phyloP scores from a whole-genome alignment of 2,113 vertebrate species.

The Mohoua ochrocephala region DNA sequence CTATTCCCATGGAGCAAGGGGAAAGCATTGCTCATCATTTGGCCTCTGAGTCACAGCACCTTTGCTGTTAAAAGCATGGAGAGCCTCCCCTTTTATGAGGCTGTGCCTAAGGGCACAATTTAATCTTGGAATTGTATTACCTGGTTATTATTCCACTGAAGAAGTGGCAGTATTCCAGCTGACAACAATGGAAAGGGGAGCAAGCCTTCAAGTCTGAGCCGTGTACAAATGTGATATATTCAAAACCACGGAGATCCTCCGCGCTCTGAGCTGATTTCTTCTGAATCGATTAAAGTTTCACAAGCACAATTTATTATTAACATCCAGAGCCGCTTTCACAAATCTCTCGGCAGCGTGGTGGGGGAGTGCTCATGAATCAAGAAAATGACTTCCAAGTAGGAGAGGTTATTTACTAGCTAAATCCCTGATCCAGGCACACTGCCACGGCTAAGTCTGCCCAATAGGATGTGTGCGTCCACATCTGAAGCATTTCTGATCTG shows the following conservation, averaged over 20 bases:
- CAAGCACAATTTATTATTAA: background rate
- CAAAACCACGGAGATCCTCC: background rate
- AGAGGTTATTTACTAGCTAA: background rate
- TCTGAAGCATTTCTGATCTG: background rate
- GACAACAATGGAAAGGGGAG: background rate
- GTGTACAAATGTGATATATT: background rate
- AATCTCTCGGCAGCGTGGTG: background rate
- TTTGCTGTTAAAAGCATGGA: background rate
- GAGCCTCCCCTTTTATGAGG: constrained; percentile 19
- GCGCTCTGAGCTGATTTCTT: background rate
- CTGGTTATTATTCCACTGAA: background rate
- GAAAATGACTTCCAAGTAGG: background rate
- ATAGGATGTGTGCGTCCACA: background rate
- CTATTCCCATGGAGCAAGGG: background rate
- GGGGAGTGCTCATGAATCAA: background rate
- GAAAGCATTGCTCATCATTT: constrained; percentile 2
- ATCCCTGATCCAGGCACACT: background rate
- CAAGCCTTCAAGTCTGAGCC: background rate
- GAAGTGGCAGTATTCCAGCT: constrained; percentile 1
- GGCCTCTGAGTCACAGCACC: background rate
- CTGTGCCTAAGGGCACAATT: constrained; percentile 28
- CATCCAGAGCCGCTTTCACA: background rate
- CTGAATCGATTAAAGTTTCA: constrained; percentile 10
- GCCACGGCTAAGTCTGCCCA: background rate
- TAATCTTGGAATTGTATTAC: background rate